These are phyloP conservation scores for Talpa occidentalis DNA, from an alignment of 2,113 vertebrate genomes.

Conservation along the genomic window DNA sequence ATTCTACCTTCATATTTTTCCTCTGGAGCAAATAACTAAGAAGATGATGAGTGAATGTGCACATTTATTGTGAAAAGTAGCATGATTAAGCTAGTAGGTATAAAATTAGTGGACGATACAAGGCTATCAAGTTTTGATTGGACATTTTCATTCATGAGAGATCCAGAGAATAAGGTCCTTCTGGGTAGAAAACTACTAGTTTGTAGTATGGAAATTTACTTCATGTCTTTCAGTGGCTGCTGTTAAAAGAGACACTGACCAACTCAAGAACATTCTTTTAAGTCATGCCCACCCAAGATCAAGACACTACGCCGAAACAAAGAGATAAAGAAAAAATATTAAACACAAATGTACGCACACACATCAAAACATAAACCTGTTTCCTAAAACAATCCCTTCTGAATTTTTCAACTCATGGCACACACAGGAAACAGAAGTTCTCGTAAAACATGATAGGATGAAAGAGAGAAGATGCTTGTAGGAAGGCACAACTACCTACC, in stretches of 20 bases:
- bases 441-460: neutral
- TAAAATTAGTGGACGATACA: neutral
- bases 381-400: neutral
- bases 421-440: neutral
- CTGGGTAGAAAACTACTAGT: neutral
- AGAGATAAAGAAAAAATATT: neutral
- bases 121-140: neutral
- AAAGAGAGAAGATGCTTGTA: neutral
- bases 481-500: neutral
- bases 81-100: neutral
- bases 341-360: neutral
- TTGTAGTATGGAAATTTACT: neutral
- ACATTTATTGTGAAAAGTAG: neutral
- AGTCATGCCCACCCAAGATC: neutral
- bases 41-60: neutral
- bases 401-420: neutral
- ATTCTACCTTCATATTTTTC: neutral
- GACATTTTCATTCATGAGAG: neutral
- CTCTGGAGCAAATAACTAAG: neutral
- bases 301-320: neutral
- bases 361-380: neutral
- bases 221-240: neutral
- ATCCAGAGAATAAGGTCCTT: conserved; percentile 6
- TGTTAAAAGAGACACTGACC: neutral
- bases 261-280: neutral